Evolutionary conservation across 2,797 vertebrate genomes (phyloP).

Genomic region (Sphaeramia orbicularis): DNA sequence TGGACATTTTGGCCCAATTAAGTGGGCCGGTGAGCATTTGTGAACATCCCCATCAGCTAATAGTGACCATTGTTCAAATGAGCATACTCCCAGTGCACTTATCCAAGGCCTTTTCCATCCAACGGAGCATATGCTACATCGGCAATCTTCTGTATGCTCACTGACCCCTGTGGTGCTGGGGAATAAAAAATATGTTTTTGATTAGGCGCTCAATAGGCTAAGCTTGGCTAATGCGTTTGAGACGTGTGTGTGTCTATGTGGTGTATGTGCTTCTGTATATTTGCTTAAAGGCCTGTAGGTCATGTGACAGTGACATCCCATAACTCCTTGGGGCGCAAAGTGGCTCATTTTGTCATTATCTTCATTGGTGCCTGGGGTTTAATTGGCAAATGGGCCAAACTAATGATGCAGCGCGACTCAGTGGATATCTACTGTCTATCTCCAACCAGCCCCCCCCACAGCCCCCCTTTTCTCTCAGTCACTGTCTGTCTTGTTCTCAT

Average conservation of each 20-base stretch:
- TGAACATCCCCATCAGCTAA: conserved; percentile 84
- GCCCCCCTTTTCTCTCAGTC: conserved; percentile 11
- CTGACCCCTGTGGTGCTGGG: conserved; percentile 59
- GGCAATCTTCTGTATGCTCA: conserved; percentile 55
- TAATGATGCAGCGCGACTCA: conserved; percentile 73
- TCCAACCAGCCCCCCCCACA: conserved; percentile 17
- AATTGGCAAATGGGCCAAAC: conserved; percentile 75
- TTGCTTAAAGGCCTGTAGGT: conserved; percentile 49
- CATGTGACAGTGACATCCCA: conserved; percentile 64
- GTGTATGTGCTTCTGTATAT: conserved; percentile 12
- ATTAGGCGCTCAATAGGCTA: conserved; percentile 48
- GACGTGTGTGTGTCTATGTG: conserved; percentile 10
- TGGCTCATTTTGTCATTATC: conserved; percentile 76
- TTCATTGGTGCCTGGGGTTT: conserved; percentile 70
- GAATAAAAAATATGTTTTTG: conserved; percentile 64
- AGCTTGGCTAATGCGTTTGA: conserved; percentile 21
- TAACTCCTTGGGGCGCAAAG: conserved; percentile 62
- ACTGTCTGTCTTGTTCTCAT: neutral
- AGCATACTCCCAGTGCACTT: conserved; percentile 72
- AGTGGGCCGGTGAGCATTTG: conserved; percentile 75
- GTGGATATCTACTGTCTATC: conserved; percentile 65
- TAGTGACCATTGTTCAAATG: conserved; percentile 79
- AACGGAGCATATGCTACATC: conserved; percentile 65
- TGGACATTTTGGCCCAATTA: conserved; percentile 86
- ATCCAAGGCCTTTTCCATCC: conserved; percentile 59